Conservation (phyloP, 64 coral and sea anemone genomes). For the Anthopleura sola region DNA sequence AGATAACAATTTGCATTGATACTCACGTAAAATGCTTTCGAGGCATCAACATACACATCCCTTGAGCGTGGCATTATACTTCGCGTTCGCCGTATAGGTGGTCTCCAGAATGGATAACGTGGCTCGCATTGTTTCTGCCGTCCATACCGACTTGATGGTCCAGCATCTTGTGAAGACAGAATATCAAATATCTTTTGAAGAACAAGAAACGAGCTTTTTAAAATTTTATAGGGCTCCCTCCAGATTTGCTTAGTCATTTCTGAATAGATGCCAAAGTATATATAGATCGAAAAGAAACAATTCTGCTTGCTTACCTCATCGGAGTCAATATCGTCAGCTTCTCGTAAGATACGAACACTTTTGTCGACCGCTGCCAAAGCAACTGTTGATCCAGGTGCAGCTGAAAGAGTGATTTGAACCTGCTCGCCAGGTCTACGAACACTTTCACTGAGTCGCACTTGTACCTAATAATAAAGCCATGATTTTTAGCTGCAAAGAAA, state of each 20-base stretch:
- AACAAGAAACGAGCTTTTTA: too few relatives aligned
- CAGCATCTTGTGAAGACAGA: conserved; percentile 42
- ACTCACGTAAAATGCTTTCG: conserved; percentile 82
- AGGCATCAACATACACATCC: conserved; percentile 33
- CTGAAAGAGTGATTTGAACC: conserved; percentile 48
- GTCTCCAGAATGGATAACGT: not conserved
- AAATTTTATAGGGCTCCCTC: too few relatives aligned
- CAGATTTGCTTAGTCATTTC: too few relatives aligned
- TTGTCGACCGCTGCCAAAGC: conserved; percentile 86
- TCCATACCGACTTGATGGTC: not conserved
- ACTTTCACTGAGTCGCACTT: conserved; percentile 50
- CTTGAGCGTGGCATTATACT: not conserved
- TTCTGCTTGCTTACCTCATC: conserved; percentile 42
- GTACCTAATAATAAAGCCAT: conserved; percentile 34
- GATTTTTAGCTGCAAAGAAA: not conserved
- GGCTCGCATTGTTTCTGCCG: not conserved
- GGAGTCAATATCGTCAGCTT: conserved; percentile 49
- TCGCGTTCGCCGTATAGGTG: not conserved
- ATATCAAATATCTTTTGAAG: conserved; percentile 26
- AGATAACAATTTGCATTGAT: not conserved
- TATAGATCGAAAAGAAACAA: not conserved
- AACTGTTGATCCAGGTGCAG: conserved; percentile 63
- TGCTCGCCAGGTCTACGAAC: conserved; percentile 65
- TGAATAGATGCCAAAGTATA: too few relatives aligned
- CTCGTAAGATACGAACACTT: conserved; percentile 67